A percentile compares a stretch with the other conserved stretches of the same genome.
These are phyloP conservation scores for Cheilosia urbana DNA, from an alignment of 2,888 invertebrate species.

Conservation along the genomic window DNA sequence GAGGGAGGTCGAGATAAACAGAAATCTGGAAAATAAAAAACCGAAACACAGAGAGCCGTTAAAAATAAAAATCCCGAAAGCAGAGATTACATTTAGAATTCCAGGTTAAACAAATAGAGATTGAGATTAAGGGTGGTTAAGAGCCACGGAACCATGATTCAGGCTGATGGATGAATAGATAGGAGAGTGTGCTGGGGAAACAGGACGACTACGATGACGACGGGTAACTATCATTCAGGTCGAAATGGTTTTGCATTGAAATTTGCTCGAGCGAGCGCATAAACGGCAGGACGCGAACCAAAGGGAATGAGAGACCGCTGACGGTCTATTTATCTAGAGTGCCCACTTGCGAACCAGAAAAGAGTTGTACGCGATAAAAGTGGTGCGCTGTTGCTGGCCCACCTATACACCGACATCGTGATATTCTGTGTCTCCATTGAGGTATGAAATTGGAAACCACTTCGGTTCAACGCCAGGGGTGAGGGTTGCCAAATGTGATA, in stretches of 20 bases:
- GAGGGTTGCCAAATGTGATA: slow-evolving; percentile 34
- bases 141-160: slow-evolving; percentile 65
- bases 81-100: slow-evolving; percentile 66
- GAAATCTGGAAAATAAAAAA: not conserved
- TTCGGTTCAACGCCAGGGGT: slow-evolving; percentile 26
- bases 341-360: slow-evolving; percentile 25
- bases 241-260: slow-evolving; percentile 64
- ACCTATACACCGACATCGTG: not conserved
- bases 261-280: slow-evolving; percentile 58
- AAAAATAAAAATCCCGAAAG: slow-evolving; percentile 49
- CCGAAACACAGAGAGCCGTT: slow-evolving; percentile 4
- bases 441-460: slow-evolving; percentile 53
- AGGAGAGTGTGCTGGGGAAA: slow-evolving; percentile 23
- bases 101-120: slow-evolving; percentile 71
- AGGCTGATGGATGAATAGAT: slow-evolving; percentile 63
- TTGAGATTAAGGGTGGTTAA: slow-evolving; percentile 70
- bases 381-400: not conserved
- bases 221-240: slow-evolving; percentile 61
- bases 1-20: not conserved
- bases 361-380: slow-evolving; percentile 21
- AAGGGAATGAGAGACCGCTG: slow-evolving; percentile 38
- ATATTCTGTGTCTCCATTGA: slow-evolving; percentile 32
- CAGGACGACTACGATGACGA: slow-evolving; percentile 32
- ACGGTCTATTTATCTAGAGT: slow-evolving; percentile 60
- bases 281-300: slow-evolving; percentile 31